Conservation (phyloP, 2,888 invertebrate species). For the Epirrita christyi region DNA sequence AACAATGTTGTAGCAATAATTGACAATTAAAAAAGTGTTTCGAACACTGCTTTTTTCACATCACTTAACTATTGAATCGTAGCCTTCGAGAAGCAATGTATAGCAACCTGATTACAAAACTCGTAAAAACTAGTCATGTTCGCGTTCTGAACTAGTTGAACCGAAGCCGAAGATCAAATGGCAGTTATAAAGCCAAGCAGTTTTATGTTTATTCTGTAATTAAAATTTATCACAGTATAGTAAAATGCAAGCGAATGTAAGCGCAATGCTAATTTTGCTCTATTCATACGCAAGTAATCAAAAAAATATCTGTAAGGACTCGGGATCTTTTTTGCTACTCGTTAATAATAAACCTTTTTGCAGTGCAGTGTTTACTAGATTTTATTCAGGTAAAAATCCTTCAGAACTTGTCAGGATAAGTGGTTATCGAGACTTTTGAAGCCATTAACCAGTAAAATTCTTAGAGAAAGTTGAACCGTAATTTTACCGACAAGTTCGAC, state of each 20-base stretch:
- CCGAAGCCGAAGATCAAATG: slow-evolving; percentile 53
- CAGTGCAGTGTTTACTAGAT: background rate
- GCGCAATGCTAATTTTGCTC: slow-evolving; percentile 52
- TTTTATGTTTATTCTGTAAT: slow-evolving; percentile 56
- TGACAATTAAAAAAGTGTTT: slow-evolving; percentile 37
- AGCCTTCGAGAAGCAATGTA: slow-evolving; percentile 24
- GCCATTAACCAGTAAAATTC: no score
- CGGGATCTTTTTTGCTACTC: slow-evolving; percentile 26
- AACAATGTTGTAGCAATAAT: slow-evolving; percentile 54
- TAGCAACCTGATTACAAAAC: background rate
- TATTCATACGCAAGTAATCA: slow-evolving; percentile 47
- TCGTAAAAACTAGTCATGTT: slow-evolving; percentile 38
- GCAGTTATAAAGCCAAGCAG: slow-evolving; percentile 44
- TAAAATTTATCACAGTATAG: slow-evolving; percentile 67
- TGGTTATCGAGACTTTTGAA: no score
- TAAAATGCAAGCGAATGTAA: slow-evolving; percentile 52
- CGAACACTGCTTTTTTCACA: slow-evolving; percentile 32
- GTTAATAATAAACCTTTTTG: slow-evolving; percentile 8
- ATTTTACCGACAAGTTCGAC: no score
- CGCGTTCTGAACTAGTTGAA: slow-evolving; percentile 52
- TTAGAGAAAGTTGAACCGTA: no score
- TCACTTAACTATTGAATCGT: background rate
- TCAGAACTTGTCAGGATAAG: no score
- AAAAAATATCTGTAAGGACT: slow-evolving; percentile 30
- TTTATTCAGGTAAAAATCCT: background rate